Conservation (phyloP, 2,888 invertebrate genomes). For the Trimorus sp. region DNA sequence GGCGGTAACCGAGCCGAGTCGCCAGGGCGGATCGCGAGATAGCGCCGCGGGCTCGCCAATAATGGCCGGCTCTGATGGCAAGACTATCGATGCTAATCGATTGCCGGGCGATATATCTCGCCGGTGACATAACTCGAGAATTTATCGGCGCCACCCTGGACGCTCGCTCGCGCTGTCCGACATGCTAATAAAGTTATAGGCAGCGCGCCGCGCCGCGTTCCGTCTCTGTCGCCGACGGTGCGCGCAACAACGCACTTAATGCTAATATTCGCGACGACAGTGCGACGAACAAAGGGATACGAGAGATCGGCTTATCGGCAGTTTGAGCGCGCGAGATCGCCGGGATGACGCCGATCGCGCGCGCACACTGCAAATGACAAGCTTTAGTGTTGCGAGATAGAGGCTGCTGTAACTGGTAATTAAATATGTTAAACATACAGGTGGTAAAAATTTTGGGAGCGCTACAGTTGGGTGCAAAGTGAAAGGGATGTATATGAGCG, state of each 20-base stretch:
- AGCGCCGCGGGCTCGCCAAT: conserved; percentile 70
- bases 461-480: no score
- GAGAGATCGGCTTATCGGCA: conserved; percentile 36
- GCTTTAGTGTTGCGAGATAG: no score
- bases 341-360: background rate
- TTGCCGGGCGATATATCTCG: conserved; percentile 75
- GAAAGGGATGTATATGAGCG: no score
- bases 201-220: conserved; percentile 32
- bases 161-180: conserved; percentile 65
- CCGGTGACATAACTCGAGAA: conserved; percentile 77
- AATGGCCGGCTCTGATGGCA: conserved; percentile 72
- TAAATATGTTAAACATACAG: no score
- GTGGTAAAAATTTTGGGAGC: no score
- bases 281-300: conserved; percentile 27
- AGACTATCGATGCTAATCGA: conserved; percentile 79
- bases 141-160: conserved; percentile 75
- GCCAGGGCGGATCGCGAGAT: conserved; percentile 69
- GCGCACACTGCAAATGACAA: no score
- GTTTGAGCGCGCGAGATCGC: background rate
- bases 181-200: conserved; percentile 74
- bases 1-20: conserved; percentile 63
- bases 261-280: conserved; percentile 53
- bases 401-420: no score
- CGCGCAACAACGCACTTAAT: conserved; percentile 43
- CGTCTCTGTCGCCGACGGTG: conserved; percentile 1